Evolutionary conservation across 37 sponge, comb jelly and placozoan genomes (phyloP), one percentile per base, ranked within the genome.

Genomic region (Ephydatia muelleri): DNA sequence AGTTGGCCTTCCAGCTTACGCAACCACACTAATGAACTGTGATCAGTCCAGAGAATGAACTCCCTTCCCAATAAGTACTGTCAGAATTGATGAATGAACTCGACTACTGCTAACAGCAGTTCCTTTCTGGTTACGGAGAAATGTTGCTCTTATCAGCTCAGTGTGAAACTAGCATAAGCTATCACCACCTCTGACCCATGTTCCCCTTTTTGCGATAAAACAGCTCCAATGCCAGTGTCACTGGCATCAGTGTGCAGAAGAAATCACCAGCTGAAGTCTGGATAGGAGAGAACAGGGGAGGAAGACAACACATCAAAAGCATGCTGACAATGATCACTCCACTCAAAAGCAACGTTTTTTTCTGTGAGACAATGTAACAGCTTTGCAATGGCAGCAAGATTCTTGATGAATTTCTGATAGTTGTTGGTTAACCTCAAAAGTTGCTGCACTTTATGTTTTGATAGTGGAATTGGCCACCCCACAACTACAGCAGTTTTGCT

Each of bases 231-330:
- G 21, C 81, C 87, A 8, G 5, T 28, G 2, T 65, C 40, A 13
- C 73, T 38, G 22, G 87, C 87, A 79, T 86, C 87, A 34, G 81
- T 86, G 64, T 43, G 6, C 43, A 43, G 43, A 6, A 43, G 6
- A 43, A 43, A 43, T 9, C 43, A 6, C 6, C 6, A 9, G 6
- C 6, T 9, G 43, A 9, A 43, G 6, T 43, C 43, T 43, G 43
- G 43, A 43, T 43, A 43, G 43, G 43, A 43, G 6, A 43, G 43
- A 43, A 43, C 43, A 43, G 43, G 43, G 6, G 43, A 43, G 3
- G 43, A n/a, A n/a, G n/a, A n/a, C n/a, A n/a, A n/a, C n/a, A n/a
- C n/a, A n/a, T n/a, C n/a, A n/a, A n/a, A n/a, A n/a, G n/a, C n/a
- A n/a, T n/a, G n/a, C n/a, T n/a, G n/a, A n/a, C n/a, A n/a, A n/a